Evolutionary conservation across 2,113 vertebrate genomes (phyloP), one percentile per base, ranked within the genome.

Genomic region (Strix aluco): DNA sequence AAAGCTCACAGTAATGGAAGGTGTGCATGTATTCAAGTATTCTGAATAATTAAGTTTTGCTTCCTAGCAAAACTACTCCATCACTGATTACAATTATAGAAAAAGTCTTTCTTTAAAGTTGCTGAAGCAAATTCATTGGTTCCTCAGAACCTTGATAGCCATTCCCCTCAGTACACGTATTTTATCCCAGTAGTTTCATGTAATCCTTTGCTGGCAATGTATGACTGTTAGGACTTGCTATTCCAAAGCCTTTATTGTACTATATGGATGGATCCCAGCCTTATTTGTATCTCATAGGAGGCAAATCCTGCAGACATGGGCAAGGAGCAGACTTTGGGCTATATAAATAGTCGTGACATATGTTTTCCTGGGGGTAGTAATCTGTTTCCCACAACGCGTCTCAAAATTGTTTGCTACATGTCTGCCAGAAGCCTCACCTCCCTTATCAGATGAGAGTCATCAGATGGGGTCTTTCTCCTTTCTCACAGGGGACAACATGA

Each of bases 371-470:
- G 34, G 27, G 5, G 46, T 80, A 19, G 30, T n/a, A 59, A 32
- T 32, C 34, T 81, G 82, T 58, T 8, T 67, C 13, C 36, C 1
- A 4, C 49, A 88, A 3, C 0, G 0, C 5, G 1, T 38, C 32
- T 77, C 44, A 44, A 72, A 83, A 30, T 10, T 38, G 5, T 55
- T 65, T 72, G 44, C 46, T 51, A 18, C 3, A 1, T 18, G 46
- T 46, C 51, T 70, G 46, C 47, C 52, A 4, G 5, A 83, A 86
- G 52, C 40, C 22, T 94, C 0, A 0, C 15, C 62, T 83, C 42
- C 21, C 15, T 75, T 54, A 30, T 13, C 47, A 86, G 67, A 32
- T 2, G 5, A 40, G n/a, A 89, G 29, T 82, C 1, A 0, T 15
- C 23, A 30, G 17, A 62, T 82, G 34, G 27, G 19, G 26, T 34